These are phyloP conservation scores for Phoeniculus purpureus DNA, from an alignment of 2,797 vertebrate genomes.

Conservation along the genomic window DNA sequence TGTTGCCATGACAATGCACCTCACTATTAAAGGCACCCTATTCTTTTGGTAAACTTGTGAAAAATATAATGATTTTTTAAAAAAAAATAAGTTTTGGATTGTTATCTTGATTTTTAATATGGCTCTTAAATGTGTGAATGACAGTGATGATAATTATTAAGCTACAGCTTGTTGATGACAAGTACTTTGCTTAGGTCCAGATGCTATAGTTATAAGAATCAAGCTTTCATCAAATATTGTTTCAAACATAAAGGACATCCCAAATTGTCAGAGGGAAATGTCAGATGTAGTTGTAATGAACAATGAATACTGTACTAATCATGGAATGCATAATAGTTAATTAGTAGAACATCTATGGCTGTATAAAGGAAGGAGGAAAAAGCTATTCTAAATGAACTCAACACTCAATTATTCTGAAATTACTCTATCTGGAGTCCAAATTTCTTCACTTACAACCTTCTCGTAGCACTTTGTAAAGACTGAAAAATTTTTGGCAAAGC, in stretches of 20 bases:
- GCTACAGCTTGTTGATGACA: background rate
- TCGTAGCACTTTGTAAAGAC: background rate
- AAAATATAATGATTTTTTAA: background rate
- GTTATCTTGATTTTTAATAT: background rate
- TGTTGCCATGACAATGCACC: background rate
- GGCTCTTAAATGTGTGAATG: background rate
- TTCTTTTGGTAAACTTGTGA: background rate
- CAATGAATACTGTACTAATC: background rate
- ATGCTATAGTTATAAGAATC: background rate
- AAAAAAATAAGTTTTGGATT: too few species aligned
- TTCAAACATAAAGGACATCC: background rate
- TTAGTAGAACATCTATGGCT: background rate
- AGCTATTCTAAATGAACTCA: background rate
- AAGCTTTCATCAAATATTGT: background rate
- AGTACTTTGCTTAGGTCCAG: background rate
- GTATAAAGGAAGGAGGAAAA: background rate
- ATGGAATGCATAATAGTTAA: background rate
- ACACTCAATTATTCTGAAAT: slow-evolving; percentile 24
- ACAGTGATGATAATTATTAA: background rate
- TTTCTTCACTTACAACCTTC: slow-evolving; percentile 1
- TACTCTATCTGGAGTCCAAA: background rate
- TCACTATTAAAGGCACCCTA: background rate
- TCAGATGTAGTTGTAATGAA: background rate
- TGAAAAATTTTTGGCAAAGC: background rate
- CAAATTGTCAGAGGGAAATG: background rate